phyloP scores from a whole-genome alignment of 2,888 invertebrate genomes.

The Phoronis australis region DNA sequence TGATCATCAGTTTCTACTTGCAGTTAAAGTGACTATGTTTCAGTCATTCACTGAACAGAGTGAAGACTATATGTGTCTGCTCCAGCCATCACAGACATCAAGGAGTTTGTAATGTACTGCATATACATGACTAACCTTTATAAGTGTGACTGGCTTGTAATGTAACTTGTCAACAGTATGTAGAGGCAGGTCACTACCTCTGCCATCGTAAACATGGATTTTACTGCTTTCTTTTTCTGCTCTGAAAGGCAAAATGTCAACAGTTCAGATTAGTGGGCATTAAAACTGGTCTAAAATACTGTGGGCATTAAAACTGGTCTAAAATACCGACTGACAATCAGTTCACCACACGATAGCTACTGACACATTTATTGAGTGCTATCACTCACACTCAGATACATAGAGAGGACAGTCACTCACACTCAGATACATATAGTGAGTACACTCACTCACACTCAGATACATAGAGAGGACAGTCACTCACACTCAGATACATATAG shows the following conservation, averaged over 20 bases:
- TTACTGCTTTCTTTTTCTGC: slow-evolving; percentile 60
- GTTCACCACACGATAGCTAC: background rate
- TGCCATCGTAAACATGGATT: slow-evolving; percentile 86
- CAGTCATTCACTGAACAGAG: too few species aligned
- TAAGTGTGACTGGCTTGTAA: slow-evolving; percentile 72
- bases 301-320: background rate
- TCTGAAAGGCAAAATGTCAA: slow-evolving; percentile 20
- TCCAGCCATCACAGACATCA: too few species aligned
- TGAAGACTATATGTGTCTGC: too few species aligned
- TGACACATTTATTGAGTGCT: background rate
- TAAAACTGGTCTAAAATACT: too few species aligned
- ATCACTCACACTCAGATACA: background rate
- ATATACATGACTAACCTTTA: slow-evolving; percentile 65
- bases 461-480: too few species aligned
- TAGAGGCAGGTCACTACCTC: slow-evolving; percentile 68
- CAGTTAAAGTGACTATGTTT: too few species aligned
- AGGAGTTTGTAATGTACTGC: too few species aligned
- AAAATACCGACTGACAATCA: background rate
- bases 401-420: too few species aligned
- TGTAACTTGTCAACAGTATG: slow-evolving; percentile 78
- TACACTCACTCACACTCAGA: too few species aligned
- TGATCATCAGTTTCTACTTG: too few species aligned
- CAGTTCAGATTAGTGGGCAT: background rate
- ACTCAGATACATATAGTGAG: too few species aligned
- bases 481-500: too few species aligned